Conservation (phyloP, 1,140 invertebrate genomes). For the Cyclargus thomasi region DNA sequence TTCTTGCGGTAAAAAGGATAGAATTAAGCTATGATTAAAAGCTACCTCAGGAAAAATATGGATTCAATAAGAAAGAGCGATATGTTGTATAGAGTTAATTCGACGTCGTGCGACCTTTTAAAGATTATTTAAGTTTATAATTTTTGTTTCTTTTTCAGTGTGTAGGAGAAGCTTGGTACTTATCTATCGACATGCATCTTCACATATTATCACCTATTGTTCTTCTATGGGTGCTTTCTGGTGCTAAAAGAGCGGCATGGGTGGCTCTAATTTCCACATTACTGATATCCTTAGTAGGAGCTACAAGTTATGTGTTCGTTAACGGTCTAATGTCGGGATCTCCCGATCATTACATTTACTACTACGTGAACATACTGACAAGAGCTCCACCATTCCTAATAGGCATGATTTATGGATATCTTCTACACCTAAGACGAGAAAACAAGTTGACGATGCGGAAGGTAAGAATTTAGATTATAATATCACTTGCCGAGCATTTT, state of each 20-base stretch:
- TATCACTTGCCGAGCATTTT: not conserved
- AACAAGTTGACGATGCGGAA: not conserved
- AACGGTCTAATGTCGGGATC: conserved; percentile 32
- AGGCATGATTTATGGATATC: conserved; percentile 76
- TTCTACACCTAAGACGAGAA: conserved; percentile 33
- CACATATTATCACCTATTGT: conserved; percentile 69
- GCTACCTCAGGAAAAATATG: too few relatives aligned
- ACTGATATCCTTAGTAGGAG: conserved; percentile 26
- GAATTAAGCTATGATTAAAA: too few relatives aligned
- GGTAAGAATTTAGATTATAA: not conserved
- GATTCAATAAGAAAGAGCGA: too few relatives aligned
- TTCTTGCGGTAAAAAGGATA: too few relatives aligned
- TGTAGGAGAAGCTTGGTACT: conserved; percentile 76
- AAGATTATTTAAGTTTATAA: not conserved
- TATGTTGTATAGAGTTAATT: too few relatives aligned
- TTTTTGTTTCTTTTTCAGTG: conserved; percentile 62
- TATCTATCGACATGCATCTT: conserved; percentile 76
- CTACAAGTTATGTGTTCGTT: conserved; percentile 49
- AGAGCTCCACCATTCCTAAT: conserved; percentile 73
- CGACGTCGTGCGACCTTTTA: not conserved
- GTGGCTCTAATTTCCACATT: conserved; percentile 28
- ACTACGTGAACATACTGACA: conserved; percentile 41
- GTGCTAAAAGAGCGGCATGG: conserved; percentile 36
- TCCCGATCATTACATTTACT: conserved; percentile 28
- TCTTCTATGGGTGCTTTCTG: conserved; percentile 55